Percentiles rank a stretch among this genome's conserved stretches.
phyloP scores from a whole-genome alignment of 1,140 invertebrate species.

The Zelostemma sp. region DNA sequence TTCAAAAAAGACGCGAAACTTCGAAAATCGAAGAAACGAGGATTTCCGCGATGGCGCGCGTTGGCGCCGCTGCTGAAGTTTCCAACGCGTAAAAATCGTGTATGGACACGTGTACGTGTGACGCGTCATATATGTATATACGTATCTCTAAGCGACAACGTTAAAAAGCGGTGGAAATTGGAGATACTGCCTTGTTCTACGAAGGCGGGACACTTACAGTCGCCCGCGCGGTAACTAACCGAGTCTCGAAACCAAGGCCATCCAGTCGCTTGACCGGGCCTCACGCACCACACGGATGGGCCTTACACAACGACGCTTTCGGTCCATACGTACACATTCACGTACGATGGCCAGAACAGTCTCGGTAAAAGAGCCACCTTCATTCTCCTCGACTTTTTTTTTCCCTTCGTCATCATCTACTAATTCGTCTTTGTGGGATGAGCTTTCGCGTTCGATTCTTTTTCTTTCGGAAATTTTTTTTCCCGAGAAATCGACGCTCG shows the following conservation, averaged over 20 bases:
- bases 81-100: constrained; percentile 2
- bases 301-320: constrained; percentile 14
- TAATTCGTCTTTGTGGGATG: constrained; percentile 13
- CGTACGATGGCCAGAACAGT: constrained; percentile 12
- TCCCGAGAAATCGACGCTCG: too few species aligned
- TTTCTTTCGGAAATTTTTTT: background rate
- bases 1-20: too few species aligned
- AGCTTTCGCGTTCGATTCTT: background rate
- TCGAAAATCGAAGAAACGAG: too few species aligned
- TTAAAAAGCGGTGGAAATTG: constrained; percentile 51
- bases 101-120: constrained; percentile 21
- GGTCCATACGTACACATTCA: constrained; percentile 11
- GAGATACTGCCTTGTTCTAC: constrained; percentile 47
- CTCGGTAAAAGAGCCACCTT: constrained; percentile 41
- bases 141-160: constrained; percentile 43
- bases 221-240: constrained; percentile 49
- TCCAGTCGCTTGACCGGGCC: constrained; percentile 47
- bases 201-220: constrained; percentile 48
- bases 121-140: constrained; percentile 30
- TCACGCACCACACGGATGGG: constrained; percentile 18
- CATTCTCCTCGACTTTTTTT: constrained; percentile 27
- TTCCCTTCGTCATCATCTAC: constrained; percentile 1
- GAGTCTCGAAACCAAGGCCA: constrained; percentile 52
- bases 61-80: too few species aligned
- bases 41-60: too few species aligned